These are phyloP conservation scores for Hydrozoanthus gracilis DNA, from an alignment of 92 coral and sea anemone genomes.

Conservation along the genomic window DNA sequence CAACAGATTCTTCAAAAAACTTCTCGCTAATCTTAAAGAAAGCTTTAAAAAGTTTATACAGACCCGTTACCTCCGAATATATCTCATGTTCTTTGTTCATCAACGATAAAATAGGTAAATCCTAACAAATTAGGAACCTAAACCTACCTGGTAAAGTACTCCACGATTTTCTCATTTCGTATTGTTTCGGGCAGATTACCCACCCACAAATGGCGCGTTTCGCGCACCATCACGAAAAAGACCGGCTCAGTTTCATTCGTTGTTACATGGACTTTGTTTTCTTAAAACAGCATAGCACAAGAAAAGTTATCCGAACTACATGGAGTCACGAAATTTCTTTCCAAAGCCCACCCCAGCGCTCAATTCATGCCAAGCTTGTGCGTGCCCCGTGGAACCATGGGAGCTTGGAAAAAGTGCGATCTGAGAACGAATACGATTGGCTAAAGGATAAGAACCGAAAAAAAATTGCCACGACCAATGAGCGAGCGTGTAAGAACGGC, in stretches of 20 bases:
- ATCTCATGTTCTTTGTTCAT: not conserved
- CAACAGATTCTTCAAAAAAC: not conserved
- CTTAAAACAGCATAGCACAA: not conserved
- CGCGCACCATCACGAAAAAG: constrained; percentile 86
- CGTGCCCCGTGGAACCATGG: constrained; percentile 36
- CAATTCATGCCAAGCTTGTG: not conserved
- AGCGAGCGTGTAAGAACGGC: not conserved
- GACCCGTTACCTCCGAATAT: not conserved
- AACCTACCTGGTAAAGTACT: constrained; percentile 88
- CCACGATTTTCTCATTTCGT: constrained; percentile 91
- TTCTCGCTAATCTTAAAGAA: not conserved
- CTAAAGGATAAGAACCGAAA: not conserved
- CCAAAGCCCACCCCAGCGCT: not conserved
- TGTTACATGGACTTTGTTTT: not conserved
- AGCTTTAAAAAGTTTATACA: not conserved
- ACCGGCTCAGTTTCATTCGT: not conserved
- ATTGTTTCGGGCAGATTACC: constrained; percentile 98
- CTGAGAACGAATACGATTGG: constrained; percentile 24
- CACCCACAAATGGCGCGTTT: constrained; percentile 99
- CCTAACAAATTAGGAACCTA: not conserved
- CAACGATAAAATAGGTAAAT: not conserved
- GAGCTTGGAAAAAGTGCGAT: not conserved
- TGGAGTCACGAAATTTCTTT: constrained; percentile 1
- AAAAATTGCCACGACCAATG: not conserved
- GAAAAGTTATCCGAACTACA: not conserved